A percentile compares a stretch with the other conserved stretches of the same genome.
These are phyloP conservation scores for Zygothrica quintamaculata DNA, from an alignment of 2,888 invertebrate genomes.

Conservation along the genomic window DNA sequence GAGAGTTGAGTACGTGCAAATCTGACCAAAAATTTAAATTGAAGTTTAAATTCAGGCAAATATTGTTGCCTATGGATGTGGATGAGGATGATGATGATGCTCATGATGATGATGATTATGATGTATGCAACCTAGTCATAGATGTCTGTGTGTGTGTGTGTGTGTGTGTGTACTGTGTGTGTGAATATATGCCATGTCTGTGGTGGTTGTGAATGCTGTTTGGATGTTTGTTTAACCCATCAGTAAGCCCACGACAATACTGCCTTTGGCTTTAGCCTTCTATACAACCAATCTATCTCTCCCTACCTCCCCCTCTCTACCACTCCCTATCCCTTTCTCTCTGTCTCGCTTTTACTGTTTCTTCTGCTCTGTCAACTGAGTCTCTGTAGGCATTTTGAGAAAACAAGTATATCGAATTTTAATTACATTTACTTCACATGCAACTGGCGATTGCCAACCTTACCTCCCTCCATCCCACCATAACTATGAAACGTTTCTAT, in stretches of 20 bases:
- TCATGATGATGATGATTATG: slow-evolving; percentile 50
- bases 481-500: too few species aligned
- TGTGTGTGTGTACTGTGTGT: neutral
- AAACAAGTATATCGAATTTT: slow-evolving; percentile 81
- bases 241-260: slow-evolving; percentile 30
- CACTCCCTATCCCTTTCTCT: too few species aligned
- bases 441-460: slow-evolving; percentile 21
- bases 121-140: slow-evolving; percentile 51
- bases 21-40: slow-evolving; percentile 81
- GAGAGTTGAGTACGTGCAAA: slow-evolving; percentile 74
- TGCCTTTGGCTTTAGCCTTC: slow-evolving; percentile 20
- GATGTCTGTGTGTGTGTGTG: slow-evolving; percentile 23
- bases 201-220: slow-evolving; percentile 44
- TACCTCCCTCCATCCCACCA: too few species aligned
- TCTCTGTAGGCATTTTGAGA: slow-evolving; percentile 70
- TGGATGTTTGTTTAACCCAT: slow-evolving; percentile 50
- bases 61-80: slow-evolving; percentile 53
- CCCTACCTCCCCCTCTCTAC: too few species aligned
- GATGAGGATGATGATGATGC: slow-evolving; percentile 22
- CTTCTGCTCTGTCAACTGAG: slow-evolving; percentile 45
- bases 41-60: slow-evolving; percentile 74
- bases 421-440: slow-evolving; percentile 77
- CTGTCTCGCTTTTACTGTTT: too few species aligned
- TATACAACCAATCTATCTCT: too few species aligned
- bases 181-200: too few species aligned